Evolutionary conservation across 2,797 vertebrate species (phyloP).

Genomic region (Bradypodion pumilum): DNA sequence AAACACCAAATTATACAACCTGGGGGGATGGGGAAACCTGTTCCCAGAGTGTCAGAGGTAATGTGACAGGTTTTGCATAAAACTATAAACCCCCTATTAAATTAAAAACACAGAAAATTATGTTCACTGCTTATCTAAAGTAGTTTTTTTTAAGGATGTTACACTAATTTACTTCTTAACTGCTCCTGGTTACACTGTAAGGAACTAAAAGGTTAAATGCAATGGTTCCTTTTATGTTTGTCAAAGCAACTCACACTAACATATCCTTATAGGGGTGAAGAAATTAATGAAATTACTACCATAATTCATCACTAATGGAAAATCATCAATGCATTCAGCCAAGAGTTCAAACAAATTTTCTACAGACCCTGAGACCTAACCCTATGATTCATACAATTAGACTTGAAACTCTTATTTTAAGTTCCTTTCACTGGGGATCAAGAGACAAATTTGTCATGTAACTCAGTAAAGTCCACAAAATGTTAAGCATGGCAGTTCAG

Average conservation of each 20-base stretch:
- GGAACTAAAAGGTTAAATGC: conserved; percentile 77
- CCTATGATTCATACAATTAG: conserved; percentile 61
- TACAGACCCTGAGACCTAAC: conserved; percentile 55
- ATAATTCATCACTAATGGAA: conserved; percentile 79
- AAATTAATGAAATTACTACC: conserved; percentile 80
- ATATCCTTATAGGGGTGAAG: conserved; percentile 73
- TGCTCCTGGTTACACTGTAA: conserved; percentile 66
- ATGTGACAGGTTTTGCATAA: conserved; percentile 79
- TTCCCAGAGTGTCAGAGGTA: conserved; percentile 78
- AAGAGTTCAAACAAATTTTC: conserved; percentile 64
- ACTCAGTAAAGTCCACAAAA: conserved; percentile 53
- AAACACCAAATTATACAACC: conserved; percentile 78
- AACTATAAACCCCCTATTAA: conserved; percentile 81
- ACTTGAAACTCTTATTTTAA: conserved; percentile 61
- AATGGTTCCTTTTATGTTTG: conserved; percentile 75
- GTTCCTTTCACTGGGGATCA: conserved; percentile 50
- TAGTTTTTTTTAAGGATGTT: conserved; percentile 67
- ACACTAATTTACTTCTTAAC: conserved; percentile 76
- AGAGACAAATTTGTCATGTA: conserved; percentile 18
- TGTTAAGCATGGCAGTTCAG: conserved; percentile 57
- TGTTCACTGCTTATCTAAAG: conserved; percentile 75
- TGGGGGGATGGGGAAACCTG: conserved; percentile 42
- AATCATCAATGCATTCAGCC: conserved; percentile 66
- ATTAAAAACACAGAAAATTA: conserved; percentile 80
- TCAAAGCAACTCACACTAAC: conserved; percentile 77